phyloP scores from a whole-genome alignment of 1,140 invertebrate genomes.

The Capitella teleta region DNA sequence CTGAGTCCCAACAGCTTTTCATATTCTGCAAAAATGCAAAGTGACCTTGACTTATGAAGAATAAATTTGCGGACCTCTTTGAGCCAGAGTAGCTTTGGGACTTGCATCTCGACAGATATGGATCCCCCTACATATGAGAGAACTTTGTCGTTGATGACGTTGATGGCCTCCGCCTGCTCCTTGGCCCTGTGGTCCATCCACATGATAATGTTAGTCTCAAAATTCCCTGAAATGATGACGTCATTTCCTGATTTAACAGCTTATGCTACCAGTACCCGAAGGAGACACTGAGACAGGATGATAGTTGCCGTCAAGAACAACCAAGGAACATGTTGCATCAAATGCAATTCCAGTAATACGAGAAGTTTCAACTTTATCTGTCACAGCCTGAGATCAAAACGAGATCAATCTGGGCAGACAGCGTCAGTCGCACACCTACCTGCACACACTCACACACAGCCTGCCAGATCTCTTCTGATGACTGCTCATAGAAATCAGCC shows the following conservation, averaged over 20 bases:
- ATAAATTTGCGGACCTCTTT: slow-evolving; percentile 46
- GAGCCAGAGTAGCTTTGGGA: slow-evolving; percentile 89
- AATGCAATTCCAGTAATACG: slow-evolving; percentile 59
- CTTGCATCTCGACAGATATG: slow-evolving; percentile 89
- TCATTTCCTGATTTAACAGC: too few relatives aligned
- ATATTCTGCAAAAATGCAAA: slow-evolving; percentile 46
- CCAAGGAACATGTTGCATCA: slow-evolving; percentile 91
- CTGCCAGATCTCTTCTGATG: slow-evolving; percentile 80
- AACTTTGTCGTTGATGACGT: slow-evolving; percentile 59
- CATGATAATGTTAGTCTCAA: slow-evolving; percentile 88
- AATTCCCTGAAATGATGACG: too few relatives aligned
- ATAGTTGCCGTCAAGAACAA: slow-evolving; percentile 66
- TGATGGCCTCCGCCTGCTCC: slow-evolving; percentile 70
- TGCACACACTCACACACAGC: slow-evolving; percentile 56
- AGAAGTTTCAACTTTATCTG: neutral
- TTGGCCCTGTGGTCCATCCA: slow-evolving; percentile 94
- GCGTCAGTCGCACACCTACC: slow-evolving; percentile 43
- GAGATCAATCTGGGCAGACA: neutral
- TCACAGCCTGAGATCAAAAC: neutral
- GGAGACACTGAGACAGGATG: too few relatives aligned
- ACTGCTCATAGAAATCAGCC: slow-evolving; percentile 77
- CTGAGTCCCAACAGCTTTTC: slow-evolving; percentile 51
- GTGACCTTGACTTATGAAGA: slow-evolving; percentile 5
- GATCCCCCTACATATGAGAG: slow-evolving; percentile 79
- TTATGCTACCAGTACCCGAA: too few relatives aligned